phyloP scores from a whole-genome alignment of 2,888 invertebrate genomes.

The Ochropacha duplaris region DNA sequence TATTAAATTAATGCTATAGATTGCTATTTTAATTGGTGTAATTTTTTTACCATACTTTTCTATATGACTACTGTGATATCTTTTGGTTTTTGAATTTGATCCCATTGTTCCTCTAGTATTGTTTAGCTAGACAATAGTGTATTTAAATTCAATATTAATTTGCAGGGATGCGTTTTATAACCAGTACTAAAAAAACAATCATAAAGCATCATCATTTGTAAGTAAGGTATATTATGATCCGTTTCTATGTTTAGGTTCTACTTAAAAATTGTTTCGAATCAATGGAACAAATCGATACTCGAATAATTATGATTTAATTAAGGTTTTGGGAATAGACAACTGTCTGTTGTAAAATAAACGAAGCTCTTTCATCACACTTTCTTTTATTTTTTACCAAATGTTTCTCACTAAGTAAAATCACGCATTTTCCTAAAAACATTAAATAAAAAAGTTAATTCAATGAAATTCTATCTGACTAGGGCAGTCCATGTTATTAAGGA shows the following conservation, averaged over 20 bases:
- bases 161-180: neutral
- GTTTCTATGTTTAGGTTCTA: no score
- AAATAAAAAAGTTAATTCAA: constrained; percentile 41
- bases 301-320: neutral
- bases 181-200: neutral
- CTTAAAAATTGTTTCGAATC: no score
- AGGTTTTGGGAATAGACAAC: constrained; percentile 27
- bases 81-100: no score
- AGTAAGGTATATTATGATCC: constrained; percentile 22
- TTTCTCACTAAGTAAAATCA: constrained; percentile 71
- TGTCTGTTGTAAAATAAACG: constrained; percentile 32
- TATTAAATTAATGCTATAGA: no score
- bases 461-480: constrained; percentile 70
- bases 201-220: neutral
- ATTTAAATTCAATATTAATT: neutral
- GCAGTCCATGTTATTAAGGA: constrained; percentile 35
- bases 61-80: no score
- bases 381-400: constrained; percentile 60
- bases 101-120: no score
- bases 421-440: constrained; percentile 50
- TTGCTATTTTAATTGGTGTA: no score
- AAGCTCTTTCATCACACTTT: constrained; percentile 38
- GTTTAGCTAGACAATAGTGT: neutral
- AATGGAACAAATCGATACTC: constrained; percentile 42
- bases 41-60: no score